These are phyloP conservation scores for Thecocarcelia acutangulata DNA, from an alignment of 2,888 invertebrate species.

Conservation along the genomic window DNA sequence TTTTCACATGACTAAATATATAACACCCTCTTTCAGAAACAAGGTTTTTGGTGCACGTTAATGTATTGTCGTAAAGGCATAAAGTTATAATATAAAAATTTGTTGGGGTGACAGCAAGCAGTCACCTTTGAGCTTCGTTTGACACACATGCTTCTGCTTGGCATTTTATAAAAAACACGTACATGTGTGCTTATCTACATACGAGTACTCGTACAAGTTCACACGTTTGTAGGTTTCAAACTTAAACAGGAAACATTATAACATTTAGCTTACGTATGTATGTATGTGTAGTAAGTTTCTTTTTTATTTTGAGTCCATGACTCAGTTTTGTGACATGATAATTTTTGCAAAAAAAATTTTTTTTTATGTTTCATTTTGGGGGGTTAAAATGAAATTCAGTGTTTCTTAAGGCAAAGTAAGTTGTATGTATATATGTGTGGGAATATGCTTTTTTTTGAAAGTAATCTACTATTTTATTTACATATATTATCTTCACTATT, in stretches of 20 bases:
- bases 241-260: slow-evolving; percentile 56
- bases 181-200: no score
- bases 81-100: slow-evolving; percentile 16
- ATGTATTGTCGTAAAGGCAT: neutral
- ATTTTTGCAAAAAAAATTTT: slow-evolving; percentile 9
- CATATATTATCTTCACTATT: neutral
- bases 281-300: neutral
- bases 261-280: slow-evolving; percentile 7
- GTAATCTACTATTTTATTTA: neutral
- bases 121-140: slow-evolving; percentile 68
- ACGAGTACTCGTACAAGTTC: no score
- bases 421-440: slow-evolving; percentile 12
- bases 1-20: slow-evolving; percentile 63
- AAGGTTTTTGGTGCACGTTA: slow-evolving; percentile 21
- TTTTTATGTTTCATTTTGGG: neutral
- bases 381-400: slow-evolving; percentile 22
- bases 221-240: neutral
- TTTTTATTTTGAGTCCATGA: slow-evolving; percentile 24
- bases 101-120: slow-evolving; percentile 50
- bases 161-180: no score
- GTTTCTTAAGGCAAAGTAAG: no score
- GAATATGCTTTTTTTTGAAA: slow-evolving; percentile 17
- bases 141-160: slow-evolving; percentile 37
- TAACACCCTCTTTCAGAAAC: slow-evolving; percentile 59
- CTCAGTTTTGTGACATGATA: slow-evolving; percentile 24